These are phyloP conservation scores for Erinaceus europaeus DNA, from an alignment of 2,113 vertebrate species.

Conservation along the genomic window DNA sequence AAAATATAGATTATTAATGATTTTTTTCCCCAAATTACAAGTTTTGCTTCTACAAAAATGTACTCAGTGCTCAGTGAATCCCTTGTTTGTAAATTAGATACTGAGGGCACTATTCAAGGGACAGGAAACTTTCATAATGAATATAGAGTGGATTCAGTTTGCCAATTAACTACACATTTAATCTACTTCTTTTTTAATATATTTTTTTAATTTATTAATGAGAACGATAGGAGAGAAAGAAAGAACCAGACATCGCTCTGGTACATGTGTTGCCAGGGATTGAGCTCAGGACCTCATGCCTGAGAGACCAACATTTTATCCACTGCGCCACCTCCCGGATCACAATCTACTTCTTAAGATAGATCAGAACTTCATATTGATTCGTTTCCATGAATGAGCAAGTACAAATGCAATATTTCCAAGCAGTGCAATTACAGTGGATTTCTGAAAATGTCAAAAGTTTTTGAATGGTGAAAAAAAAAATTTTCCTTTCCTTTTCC, in stretches of 20 bases:
- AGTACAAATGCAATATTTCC: neutral
- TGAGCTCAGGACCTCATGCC: too few species aligned
- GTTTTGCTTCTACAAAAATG: neutral
- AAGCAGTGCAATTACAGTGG: neutral
- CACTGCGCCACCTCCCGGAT: too few species aligned
- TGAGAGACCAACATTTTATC: too few species aligned
- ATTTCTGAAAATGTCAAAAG: neutral
- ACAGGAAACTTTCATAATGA: neutral
- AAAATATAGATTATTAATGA: neutral
- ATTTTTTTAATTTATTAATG: too few species aligned
- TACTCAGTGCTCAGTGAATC: neutral
- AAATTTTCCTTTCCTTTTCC: neutral
- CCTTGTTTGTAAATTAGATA: constrained; percentile 46
- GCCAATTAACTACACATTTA: neutral
- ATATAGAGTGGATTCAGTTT: constrained; percentile 7
- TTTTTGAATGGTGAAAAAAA: neutral
- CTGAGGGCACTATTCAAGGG: neutral
- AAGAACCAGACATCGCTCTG: too few species aligned
- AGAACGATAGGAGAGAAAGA: too few species aligned
- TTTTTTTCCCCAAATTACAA: neutral
- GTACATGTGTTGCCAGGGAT: too few species aligned
- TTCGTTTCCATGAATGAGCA: neutral
- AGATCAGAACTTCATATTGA: neutral
- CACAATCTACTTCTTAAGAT: neutral
- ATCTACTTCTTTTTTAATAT: neutral